Evolutionary conservation across 2,888 invertebrate species (phyloP), one percentile per base, ranked within the genome.

Genomic region (Cryptosula pallasiana): DNA sequence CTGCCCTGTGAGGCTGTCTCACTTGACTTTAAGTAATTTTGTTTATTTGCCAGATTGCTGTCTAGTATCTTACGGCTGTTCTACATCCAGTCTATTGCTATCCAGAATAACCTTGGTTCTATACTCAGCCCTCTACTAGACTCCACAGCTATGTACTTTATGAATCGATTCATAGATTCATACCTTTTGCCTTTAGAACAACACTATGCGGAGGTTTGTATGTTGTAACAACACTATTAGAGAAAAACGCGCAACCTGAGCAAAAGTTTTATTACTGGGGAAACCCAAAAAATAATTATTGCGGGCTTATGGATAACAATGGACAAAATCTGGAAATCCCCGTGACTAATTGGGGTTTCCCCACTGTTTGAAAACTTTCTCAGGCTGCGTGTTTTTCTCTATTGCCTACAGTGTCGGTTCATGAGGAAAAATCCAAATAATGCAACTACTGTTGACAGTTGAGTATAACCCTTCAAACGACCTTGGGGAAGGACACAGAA

Each of bases 101-200:
- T 91, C 29, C 89, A 90, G 73, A 90, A 90, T 0, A 90, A 90
- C 73, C 86, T 91, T 74, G 86, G 87, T 0, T 87, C 87, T 75
- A 87, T 89, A 75, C 88, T 93, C 77, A 93, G 93, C 81, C 93
- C 93, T 0, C 92, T 92, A 83, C 88, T 93, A 0, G 90, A 90
- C 0, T 89, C 90, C 58, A 90, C 91, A 0, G 86, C 91, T 69
- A 90, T 91, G 77, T 93, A 92, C 92, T 90, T 92, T 79, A 86
- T 94, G 69, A 89, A 90, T 78, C 88, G 90, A 76, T 93, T 92
- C 91, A 89, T 90, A 69, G 87, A 89, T 76, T 89, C 89, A 0
- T 94, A 92, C 80, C 85, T 93, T 73, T 85, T 90, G 79, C 89
- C 90, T 20, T 87, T 87, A 74, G 89, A 89, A 80, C 86, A 84